Evolutionary conservation across 2,113 vertebrate genomes (phyloP), one percentile per base, ranked within the genome.

Genomic region (Phaetusa simplex): DNA sequence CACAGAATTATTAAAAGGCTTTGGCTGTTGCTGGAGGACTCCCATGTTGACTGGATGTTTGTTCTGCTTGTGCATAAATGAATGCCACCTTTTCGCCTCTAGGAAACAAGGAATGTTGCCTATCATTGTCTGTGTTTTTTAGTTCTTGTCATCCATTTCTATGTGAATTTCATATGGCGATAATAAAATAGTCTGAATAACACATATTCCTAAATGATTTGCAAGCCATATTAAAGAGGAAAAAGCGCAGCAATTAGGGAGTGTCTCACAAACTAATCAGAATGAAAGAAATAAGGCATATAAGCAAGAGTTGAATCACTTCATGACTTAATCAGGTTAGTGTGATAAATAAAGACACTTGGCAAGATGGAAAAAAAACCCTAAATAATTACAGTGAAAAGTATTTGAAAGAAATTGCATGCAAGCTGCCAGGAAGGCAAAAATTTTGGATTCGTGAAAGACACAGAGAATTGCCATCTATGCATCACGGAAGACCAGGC

Each of bases 281-380:
- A 97, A 96, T 90, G 56, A 89, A 97, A 85, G 62, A 93, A 97
- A 96, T 69, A 65, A 69, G 82, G 55, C 74, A 69, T 86, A 74
- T 72, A 92, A 95, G 38, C 91, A 95, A 91, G 66, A 95, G 71
- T 89, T 88, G 72, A 93, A 92, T 92, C 81, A 83, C 62, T 97
- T 94, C 95, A 97, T 96, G 94, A 72, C 49, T 93, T 97, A 84
- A 97, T 96, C 93, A 90, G 55, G 36, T 94, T 97, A 95, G 34
- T 45, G 62, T 90, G 69, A 85, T 94, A 50, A 59, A 74, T 71
- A 97, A 90, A 92, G 85, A 92, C 90, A 90, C 30, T 34, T 43
- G 11, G 40, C 23, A 43, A 86, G 82, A 81, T 77, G 50, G 56
- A 32, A 34, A 14, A 82, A 93, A 76, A 76, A 1, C 1, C 5